Base-by-base conservation (phyloP, 2,888 invertebrate species). In the Coelopa pilipes region DNA sequence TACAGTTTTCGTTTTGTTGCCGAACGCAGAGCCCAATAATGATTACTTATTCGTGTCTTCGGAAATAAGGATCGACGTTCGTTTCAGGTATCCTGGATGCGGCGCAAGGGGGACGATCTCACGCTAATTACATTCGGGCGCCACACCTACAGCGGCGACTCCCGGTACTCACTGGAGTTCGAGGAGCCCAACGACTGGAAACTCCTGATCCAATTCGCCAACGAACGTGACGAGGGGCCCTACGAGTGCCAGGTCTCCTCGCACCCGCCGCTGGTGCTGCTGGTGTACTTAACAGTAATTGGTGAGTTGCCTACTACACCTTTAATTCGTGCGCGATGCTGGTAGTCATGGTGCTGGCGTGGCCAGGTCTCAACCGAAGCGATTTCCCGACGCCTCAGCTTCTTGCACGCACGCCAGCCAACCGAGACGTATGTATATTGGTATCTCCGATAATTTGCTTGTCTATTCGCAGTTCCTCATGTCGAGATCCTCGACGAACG, bases 241-340 rank as follows among this genome's bases (percentile, higher is more conserved):
- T 94, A 93, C 87, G 94, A 93, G 86, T 94, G 93, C 81, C 93
- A 93, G 88, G 92, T 94, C 78, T 93, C 93, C n/a, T 91, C 92
- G 19, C 93, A 93, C 86, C 93, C 93, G 11, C 93, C 93, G 12
- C 87, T 93, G 74, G 92, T 93, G 77, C 89, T 92, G 80, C 89
- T 92, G 82, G 92, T 93, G 66, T 90, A 91, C 85, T 90, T 93
- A 75, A 89, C 90, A 80, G 93, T 93, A 80, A 92, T 93, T 83
- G 93, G 94, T 94, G 83, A 91, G 92, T 89, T 55, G 12, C 0
- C 19, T 24, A 2, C 34, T 4, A 57, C 57, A 19, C 19, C 57
- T 15, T 21, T n/a, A 15, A n/a, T n/a, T 57, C 5, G 57, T 57
- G 57, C 57, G 57, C 17, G 57, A 12, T 21, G n/a, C 17, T 15